Evolutionary conservation across 2,888 invertebrate species (phyloP).

Genomic region (Archips xylosteana): DNA sequence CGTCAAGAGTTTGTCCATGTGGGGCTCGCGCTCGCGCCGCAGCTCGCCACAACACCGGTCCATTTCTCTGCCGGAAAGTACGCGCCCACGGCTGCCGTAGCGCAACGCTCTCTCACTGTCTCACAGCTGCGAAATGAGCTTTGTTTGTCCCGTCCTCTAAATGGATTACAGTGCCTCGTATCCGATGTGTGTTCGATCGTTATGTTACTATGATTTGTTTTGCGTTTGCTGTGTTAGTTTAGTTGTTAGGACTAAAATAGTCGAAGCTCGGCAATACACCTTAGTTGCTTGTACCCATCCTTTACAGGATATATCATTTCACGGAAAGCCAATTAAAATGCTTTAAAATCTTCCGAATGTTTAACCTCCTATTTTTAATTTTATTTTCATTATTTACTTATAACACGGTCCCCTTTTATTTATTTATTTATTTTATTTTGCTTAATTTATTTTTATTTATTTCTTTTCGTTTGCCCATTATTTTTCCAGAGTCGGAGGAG

Average conservation of each 20-base stretch:
- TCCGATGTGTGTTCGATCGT: constrained; percentile 77
- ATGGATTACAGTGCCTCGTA: constrained; percentile 76
- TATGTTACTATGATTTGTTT: constrained; percentile 64
- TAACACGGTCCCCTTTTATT: constrained; percentile 50
- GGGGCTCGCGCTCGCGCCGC: constrained; percentile 88
- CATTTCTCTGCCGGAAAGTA: constrained; percentile 95
- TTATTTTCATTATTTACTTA: constrained; percentile 51
- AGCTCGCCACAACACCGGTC: constrained; percentile 92
- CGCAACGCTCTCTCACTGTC: constrained; percentile 74
- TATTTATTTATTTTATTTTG: constrained; percentile 50
- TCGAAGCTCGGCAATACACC: constrained; percentile 74
- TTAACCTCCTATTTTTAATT: constrained; percentile 48
- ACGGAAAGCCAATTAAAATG: constrained; percentile 54
- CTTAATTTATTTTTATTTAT: constrained; percentile 65
- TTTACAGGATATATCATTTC: constrained; percentile 63
- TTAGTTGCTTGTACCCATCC: constrained; percentile 78
- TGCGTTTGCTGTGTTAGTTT: constrained; percentile 80
- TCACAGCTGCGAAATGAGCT: constrained; percentile 70
- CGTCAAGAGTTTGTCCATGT: constrained; percentile 92
- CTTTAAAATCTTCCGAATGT: constrained; percentile 48
- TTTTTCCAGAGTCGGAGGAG: constrained; percentile 83
- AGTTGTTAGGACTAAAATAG: constrained; percentile 72
- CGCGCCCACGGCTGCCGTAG: constrained; percentile 81
- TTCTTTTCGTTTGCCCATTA: constrained; percentile 73
- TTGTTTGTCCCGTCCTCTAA: constrained; percentile 78